A percentile compares a stretch with the other conserved stretches of the same genome.
phyloP scores from a whole-genome alignment of 1,140 invertebrate genomes.

The Linepithema humile region DNA sequence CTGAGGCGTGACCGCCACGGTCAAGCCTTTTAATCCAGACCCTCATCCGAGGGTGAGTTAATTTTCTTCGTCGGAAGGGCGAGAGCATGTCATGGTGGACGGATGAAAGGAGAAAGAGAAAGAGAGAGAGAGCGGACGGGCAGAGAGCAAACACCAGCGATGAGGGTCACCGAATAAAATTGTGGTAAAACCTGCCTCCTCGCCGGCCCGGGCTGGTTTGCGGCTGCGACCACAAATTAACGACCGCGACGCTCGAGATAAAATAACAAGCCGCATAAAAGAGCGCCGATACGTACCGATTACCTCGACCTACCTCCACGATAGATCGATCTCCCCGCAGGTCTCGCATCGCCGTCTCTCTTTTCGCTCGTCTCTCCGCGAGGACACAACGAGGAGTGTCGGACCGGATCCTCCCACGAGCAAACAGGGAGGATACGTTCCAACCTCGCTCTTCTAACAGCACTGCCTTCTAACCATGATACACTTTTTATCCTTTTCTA shows the following conservation, averaged over 20 bases:
- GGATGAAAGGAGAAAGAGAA: not conserved
- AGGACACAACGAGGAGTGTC: slow-evolving; percentile 42
- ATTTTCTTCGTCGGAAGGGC: slow-evolving; percentile 52
- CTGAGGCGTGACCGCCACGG: slow-evolving; percentile 8
- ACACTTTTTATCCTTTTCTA: not conserved
- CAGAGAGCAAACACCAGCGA: slow-evolving; percentile 57
- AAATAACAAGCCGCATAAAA: slow-evolving; percentile 73
- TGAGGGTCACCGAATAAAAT: slow-evolving; percentile 67
- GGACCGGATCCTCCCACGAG: slow-evolving; percentile 65
- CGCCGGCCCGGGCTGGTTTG: slow-evolving; percentile 53
- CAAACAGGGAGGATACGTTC: slow-evolving; percentile 3
- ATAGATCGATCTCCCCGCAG: slow-evolving; percentile 20
- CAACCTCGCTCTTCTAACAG: slow-evolving; percentile 26
- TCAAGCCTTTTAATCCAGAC: slow-evolving; percentile 52
- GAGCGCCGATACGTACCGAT: slow-evolving; percentile 69
- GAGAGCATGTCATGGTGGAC: not conserved
- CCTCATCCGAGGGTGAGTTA: slow-evolving; percentile 48
- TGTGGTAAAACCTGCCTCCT: slow-evolving; percentile 47
- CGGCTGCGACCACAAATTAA: slow-evolving; percentile 70
- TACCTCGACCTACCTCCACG: slow-evolving; percentile 69
- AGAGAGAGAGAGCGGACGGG: slow-evolving; percentile 17
- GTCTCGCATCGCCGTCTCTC: slow-evolving; percentile 31
- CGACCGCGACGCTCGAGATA: slow-evolving; percentile 68
- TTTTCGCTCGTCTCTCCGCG: not conserved
- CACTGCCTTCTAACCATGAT: not conserved